phyloP scores from a whole-genome alignment of 2,888 invertebrate species.

The Schizaphis graminum region DNA sequence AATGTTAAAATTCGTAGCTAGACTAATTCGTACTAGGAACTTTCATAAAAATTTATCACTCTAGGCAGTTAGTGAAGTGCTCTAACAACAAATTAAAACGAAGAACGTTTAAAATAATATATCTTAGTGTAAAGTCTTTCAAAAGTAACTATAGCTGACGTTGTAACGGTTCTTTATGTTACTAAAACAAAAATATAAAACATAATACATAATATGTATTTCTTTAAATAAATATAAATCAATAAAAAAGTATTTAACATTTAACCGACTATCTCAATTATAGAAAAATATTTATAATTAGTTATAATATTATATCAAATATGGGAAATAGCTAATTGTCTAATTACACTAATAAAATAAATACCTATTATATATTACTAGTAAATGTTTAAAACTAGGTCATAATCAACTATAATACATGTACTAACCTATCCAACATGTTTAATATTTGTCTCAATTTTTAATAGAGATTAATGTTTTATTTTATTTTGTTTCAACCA shows the following conservation, averaged over 20 bases:
- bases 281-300: neutral
- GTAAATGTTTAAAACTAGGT: neutral
- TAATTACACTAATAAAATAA: neutral
- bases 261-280: neutral
- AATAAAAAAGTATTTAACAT: neutral
- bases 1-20: slow-evolving; percentile 22
- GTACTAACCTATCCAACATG: too few relatives aligned
- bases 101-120: neutral
- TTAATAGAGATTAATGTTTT: neutral
- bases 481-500: neutral
- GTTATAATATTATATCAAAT: neutral
- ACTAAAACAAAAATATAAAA: neutral
- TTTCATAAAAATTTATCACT: neutral
- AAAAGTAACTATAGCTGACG: neutral
- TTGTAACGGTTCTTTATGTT: neutral
- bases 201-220: neutral
- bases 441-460: too few relatives aligned
- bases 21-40: neutral
- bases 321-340: neutral
- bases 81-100: neutral
- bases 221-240: neutral
- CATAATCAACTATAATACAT: too few relatives aligned
- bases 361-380: neutral
- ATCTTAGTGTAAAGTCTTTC: neutral
- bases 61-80: neutral